Conservation (phyloP, 2,888 invertebrate genomes). For the Spilarctia lutea region DNA sequence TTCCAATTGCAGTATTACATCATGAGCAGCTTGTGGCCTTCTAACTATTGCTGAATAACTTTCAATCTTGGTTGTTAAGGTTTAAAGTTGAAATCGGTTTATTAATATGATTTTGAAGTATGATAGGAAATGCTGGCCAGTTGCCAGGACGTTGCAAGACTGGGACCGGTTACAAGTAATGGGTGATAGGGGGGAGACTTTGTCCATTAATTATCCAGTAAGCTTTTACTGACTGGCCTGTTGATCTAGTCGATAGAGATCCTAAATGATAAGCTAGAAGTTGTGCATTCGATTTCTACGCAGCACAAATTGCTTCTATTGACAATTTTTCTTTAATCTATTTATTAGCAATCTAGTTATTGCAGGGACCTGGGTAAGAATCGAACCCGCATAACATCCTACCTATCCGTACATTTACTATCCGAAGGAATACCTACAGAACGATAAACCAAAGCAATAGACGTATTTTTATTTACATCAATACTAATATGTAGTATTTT, state of each 20-base stretch:
- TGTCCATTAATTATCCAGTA: neutral
- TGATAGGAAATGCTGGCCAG: slow-evolving; percentile 59
- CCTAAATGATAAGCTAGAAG: neutral
- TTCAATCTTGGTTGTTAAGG: slow-evolving; percentile 22
- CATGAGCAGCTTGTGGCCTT: slow-evolving; percentile 51
- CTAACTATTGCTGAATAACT: slow-evolving; percentile 32
- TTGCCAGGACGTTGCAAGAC: slow-evolving; percentile 48
- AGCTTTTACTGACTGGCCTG: neutral
- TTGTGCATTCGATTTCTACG: no score
- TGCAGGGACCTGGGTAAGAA: no score
- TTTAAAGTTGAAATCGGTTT: slow-evolving; percentile 51
- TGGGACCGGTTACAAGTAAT: neutral
- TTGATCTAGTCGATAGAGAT: neutral
- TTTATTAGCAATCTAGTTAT: no score
- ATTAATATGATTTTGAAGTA: neutral
- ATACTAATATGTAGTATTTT: no score
- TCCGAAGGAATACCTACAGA: no score
- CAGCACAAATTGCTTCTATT: no score
- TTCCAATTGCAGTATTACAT: slow-evolving; percentile 56
- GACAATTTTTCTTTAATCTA: no score
- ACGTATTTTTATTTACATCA: no score
- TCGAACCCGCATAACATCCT: no score
- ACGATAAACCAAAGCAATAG: neutral
- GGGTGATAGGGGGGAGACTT: neutral
- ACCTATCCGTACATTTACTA: no score